Evolutionary conservation across 2,888 invertebrate genomes (phyloP).

Genomic region (Ferdinandea cuprea): DNA sequence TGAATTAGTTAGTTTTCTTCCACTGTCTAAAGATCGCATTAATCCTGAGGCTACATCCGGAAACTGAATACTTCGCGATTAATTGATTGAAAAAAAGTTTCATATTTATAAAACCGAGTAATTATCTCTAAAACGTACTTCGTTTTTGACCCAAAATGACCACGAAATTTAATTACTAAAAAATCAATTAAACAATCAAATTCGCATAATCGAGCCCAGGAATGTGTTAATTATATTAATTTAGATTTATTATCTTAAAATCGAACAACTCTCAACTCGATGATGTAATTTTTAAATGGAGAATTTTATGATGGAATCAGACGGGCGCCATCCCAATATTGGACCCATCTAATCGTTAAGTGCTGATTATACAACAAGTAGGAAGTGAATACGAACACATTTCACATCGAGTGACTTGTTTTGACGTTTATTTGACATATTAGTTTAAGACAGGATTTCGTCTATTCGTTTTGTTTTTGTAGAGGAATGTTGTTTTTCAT

Average conservation of each 20-base stretch:
- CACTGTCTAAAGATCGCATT: constrained; percentile 7
- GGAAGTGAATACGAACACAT: too few species aligned
- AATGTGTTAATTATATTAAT: constrained; percentile 7
- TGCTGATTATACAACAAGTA: too few species aligned
- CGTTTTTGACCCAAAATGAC: not conserved
- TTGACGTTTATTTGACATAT: not conserved
- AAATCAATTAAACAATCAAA: constrained; percentile 1
- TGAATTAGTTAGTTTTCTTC: constrained; percentile 1
- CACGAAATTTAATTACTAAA: not conserved
- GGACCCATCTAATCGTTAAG: not conserved
- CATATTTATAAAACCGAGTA: too few species aligned
- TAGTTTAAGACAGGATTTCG: too few species aligned
- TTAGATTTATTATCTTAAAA: not conserved
- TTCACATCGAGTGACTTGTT: too few species aligned
- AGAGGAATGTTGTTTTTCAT: too few species aligned
- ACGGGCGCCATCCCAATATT: not conserved
- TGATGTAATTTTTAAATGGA: constrained; percentile 13
- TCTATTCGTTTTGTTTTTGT: too few species aligned
- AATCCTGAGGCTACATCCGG: constrained; percentile 14
- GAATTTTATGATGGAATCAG: not conserved
- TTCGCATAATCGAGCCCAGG: not conserved
- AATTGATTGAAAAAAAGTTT: too few species aligned
- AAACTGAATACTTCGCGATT: constrained; percentile 6
- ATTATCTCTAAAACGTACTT: not conserved
- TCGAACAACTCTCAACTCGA: not conserved